phyloP scores from a whole-genome alignment of 2,888 invertebrate species.

The Eristalinus sepulchralis region DNA sequence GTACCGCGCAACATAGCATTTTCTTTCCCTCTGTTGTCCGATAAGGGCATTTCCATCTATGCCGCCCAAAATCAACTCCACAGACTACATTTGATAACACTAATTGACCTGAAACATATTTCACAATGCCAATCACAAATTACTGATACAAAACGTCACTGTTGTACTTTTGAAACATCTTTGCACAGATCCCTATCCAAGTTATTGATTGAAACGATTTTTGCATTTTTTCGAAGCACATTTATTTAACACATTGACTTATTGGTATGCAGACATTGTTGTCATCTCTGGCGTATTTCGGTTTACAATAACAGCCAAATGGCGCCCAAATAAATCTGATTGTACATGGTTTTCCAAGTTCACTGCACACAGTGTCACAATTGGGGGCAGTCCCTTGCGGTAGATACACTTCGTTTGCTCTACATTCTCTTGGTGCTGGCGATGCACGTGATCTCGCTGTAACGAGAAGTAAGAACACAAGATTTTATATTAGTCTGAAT shows the following conservation, averaged over 20 bases:
- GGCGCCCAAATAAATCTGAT: constrained; percentile 1
- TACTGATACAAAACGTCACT: background rate
- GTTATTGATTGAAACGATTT: background rate
- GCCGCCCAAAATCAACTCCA: background rate
- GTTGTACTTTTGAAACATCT: too few relatives aligned
- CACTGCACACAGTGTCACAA: constrained; percentile 38
- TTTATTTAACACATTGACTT: constrained; percentile 8
- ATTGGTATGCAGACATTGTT: constrained; percentile 18
- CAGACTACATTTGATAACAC: background rate
- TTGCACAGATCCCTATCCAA: too few relatives aligned
- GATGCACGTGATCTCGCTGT: background rate
- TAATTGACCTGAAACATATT: background rate
- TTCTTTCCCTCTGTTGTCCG: background rate
- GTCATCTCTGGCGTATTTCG: constrained; percentile 20
- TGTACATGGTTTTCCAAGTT: constrained; percentile 25
- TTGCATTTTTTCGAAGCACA: background rate
- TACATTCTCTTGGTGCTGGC: constrained; percentile 4
- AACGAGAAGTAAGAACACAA: background rate
- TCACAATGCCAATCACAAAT: background rate
- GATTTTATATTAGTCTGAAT: background rate
- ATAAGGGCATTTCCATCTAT: background rate
- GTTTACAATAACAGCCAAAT: constrained; percentile 51
- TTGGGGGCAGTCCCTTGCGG: constrained; percentile 34
- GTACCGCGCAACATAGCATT: background rate
- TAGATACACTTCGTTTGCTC: constrained; percentile 24